Conservation (phyloP, 1,140 invertebrate species). For the Heliconius hewitsoni region DNA sequence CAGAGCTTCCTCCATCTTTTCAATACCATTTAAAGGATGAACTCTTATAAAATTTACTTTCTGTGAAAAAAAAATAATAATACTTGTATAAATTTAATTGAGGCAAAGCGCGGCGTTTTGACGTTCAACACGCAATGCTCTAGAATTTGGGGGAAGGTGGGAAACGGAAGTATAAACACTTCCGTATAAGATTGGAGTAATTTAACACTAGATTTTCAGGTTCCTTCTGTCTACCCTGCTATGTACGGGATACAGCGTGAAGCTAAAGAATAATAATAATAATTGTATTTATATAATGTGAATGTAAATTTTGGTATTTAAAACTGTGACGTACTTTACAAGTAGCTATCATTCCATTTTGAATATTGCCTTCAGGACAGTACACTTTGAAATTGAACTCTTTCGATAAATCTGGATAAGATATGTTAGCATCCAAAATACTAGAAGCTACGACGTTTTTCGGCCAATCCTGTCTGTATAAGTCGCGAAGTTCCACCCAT, state of each 20-base stretch:
- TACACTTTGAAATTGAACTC: constrained; percentile 50
- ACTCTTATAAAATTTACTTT: constrained; percentile 40
- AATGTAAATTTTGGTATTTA: background rate
- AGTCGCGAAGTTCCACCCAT: constrained; percentile 41
- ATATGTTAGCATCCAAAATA: constrained; percentile 43
- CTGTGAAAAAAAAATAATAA: background rate
- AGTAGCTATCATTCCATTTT: constrained; percentile 53
- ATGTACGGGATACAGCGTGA: too few species aligned
- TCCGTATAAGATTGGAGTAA: too few species aligned
- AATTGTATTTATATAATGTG: too few species aligned
- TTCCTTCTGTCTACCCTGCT: too few species aligned
- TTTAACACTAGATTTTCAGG: too few species aligned
- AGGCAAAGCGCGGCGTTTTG: too few species aligned
- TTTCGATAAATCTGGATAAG: constrained; percentile 32
- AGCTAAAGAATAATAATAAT: background rate
- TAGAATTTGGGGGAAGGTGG: too few species aligned
- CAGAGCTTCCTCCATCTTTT: constrained; percentile 43
- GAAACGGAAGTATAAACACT: too few species aligned
- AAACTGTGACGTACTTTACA: constrained; percentile 35
- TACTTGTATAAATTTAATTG: background rate
- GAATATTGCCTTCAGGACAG: constrained; percentile 46
- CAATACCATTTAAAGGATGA: constrained; percentile 40
- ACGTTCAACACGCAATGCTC: too few species aligned
- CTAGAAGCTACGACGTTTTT: constrained; percentile 38
- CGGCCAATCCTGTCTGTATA: constrained; percentile 46